Percentiles rank a stretch among this genome's conserved stretches.
phyloP scores from a whole-genome alignment of 1,140 invertebrate species.

The Drosophila obscura region DNA sequence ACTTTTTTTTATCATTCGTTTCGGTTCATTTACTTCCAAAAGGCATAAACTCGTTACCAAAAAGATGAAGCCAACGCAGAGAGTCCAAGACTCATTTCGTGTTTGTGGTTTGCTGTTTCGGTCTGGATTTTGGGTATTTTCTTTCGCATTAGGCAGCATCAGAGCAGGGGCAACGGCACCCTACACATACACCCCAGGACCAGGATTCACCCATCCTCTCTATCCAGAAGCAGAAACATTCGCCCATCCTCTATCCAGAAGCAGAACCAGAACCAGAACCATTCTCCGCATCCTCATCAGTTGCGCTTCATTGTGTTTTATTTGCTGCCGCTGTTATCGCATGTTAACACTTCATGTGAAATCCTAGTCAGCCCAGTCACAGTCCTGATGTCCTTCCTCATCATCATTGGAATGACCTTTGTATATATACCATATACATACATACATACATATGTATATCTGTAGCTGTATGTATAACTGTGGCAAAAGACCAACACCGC shows the following conservation, averaged over 20 bases:
- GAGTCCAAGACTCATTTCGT: constrained; percentile 26
- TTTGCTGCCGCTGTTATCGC: constrained; percentile 71
- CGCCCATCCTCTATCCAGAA: too few relatives aligned
- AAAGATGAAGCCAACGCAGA: neutral
- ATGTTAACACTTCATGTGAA: constrained; percentile 80
- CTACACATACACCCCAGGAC: constrained; percentile 30
- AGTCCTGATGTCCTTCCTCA: constrained; percentile 42
- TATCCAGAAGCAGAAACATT: too few relatives aligned
- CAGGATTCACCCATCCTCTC: constrained; percentile 47
- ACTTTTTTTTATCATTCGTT: constrained; percentile 56
- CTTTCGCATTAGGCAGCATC: constrained; percentile 51
- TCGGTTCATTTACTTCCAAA: constrained; percentile 68
- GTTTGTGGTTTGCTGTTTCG: constrained; percentile 16
- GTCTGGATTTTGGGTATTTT: constrained; percentile 35
- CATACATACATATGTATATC: constrained; percentile 19
- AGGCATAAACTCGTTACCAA: neutral
- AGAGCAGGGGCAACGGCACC: constrained; percentile 1
- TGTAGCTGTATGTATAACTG: constrained; percentile 29
- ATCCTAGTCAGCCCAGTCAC: constrained; percentile 46
- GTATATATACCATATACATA: constrained; percentile 36
- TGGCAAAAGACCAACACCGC: constrained; percentile 7
- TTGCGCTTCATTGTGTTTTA: constrained; percentile 79
- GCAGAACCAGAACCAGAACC: constrained; percentile 22
- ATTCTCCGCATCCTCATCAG: constrained; percentile 62
- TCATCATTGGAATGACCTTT: constrained; percentile 80